A percentile compares a stretch with the other conserved stretches of the same genome.
Conservation (phyloP, 2,797 vertebrate genomes). For the Premnoplex brunnescens region DNA sequence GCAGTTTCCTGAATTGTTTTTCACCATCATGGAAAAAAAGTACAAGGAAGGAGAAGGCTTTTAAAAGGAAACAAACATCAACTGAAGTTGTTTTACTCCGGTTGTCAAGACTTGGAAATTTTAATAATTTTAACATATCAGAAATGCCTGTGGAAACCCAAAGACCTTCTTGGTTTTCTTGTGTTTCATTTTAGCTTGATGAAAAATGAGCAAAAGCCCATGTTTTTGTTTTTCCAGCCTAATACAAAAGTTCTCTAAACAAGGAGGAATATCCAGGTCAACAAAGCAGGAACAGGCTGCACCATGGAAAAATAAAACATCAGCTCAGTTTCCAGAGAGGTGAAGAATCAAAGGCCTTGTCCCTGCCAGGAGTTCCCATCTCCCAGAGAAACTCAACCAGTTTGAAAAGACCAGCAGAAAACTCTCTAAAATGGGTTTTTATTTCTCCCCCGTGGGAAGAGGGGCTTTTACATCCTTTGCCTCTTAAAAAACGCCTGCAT, state of each 20-base stretch:
- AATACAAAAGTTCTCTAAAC: conserved; percentile 25
- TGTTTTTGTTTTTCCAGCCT: conserved; percentile 6
- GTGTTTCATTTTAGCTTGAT: background rate
- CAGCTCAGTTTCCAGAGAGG: conserved; percentile 29
- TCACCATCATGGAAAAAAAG: background rate
- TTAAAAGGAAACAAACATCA: conserved; percentile 40
- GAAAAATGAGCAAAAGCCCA: background rate
- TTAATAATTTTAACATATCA: conserved; percentile 5
- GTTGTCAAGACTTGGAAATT: background rate
- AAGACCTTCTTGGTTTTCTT: background rate
- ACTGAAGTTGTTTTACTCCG: background rate
- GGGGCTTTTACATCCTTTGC: background rate
- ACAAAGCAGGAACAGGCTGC: conserved; percentile 26
- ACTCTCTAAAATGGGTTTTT: background rate
- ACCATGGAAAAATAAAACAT: conserved; percentile 3
- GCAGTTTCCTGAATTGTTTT: background rate
- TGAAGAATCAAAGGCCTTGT: conserved; percentile 36
- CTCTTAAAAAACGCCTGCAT: background rate
- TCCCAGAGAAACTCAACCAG: background rate
- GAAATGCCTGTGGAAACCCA: conserved; percentile 12
- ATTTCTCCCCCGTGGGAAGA: background rate
- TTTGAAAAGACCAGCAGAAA: background rate
- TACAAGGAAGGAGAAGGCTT: background rate
- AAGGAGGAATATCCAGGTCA: conserved; percentile 32
- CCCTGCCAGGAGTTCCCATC: background rate